phyloP scores from a whole-genome alignment of 2,888 invertebrate genomes.

The Cenopis cana region DNA sequence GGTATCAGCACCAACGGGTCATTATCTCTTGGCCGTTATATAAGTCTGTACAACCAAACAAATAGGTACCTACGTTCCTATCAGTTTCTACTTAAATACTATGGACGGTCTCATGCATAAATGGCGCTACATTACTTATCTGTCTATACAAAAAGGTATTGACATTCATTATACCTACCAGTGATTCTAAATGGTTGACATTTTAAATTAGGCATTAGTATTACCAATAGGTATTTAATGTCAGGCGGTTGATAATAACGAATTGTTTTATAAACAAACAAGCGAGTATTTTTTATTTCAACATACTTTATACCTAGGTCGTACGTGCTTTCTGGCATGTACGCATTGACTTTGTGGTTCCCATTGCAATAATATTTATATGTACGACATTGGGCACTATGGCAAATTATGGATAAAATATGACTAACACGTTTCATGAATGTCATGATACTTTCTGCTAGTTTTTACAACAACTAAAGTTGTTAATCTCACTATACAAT shows the following conservation, averaged over 20 bases:
- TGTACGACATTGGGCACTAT: not conserved
- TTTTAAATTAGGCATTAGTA: not conserved
- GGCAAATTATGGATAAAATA: not conserved
- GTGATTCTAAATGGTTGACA: not conserved
- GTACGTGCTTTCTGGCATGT: constrained; percentile 17
- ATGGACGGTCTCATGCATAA: not conserved
- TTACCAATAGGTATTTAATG: not conserved
- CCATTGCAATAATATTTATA: not conserved
- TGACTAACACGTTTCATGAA: not conserved
- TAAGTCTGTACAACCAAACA: constrained; percentile 48
- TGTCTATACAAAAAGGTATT: not conserved
- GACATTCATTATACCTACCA: not conserved
- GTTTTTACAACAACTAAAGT: not conserved
- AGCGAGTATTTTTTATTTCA: not conserved
- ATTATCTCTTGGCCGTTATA: constrained; percentile 52
- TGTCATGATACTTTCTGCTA: not conserved
- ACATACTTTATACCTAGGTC: not conserved
- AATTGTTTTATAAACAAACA: constrained; percentile 8
- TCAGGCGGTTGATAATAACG: not conserved
- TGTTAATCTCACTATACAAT: not conserved
- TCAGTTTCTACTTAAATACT: constrained; percentile 32
- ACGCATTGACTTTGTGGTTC: not conserved
- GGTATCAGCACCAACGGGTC: constrained; percentile 45
- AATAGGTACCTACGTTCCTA: constrained; percentile 41
- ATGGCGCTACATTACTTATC: constrained; percentile 9